Evolutionary conservation across 2,797 vertebrate species (phyloP).

Genomic region (Coregonus ussuriensis): DNA sequence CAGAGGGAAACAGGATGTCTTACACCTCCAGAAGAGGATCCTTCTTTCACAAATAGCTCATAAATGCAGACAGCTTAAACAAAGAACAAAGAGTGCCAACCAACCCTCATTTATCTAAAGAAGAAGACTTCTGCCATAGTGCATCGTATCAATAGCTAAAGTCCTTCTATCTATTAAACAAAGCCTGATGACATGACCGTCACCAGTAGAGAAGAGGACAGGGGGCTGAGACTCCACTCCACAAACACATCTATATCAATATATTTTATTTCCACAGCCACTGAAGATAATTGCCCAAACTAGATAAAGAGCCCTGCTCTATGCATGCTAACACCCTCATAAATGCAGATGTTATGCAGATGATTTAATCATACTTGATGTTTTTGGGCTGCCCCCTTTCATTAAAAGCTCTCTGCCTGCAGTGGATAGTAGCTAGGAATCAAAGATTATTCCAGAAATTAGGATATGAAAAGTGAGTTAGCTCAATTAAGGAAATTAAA

Average conservation of each 20-base stretch:
- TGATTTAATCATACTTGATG: constrained; percentile 83
- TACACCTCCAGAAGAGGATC: constrained; percentile 48
- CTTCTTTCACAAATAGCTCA: constrained; percentile 54
- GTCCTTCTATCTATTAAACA: constrained; percentile 49
- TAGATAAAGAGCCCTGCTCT: constrained; percentile 65
- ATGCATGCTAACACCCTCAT: constrained; percentile 73
- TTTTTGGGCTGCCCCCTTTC: constrained; percentile 83
- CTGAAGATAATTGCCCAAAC: constrained; percentile 71
- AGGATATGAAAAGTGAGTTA: constrained; percentile 94
- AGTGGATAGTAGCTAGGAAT: constrained; percentile 77
- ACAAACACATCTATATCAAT: constrained; percentile 68
- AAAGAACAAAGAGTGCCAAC: constrained; percentile 52
- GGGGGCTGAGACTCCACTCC: constrained; percentile 47
- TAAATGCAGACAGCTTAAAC: constrained; percentile 42
- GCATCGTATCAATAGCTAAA: constrained; percentile 54
- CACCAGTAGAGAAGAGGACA: constrained; percentile 38
- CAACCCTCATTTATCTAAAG: constrained; percentile 56
- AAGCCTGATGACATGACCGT: constrained; percentile 54
- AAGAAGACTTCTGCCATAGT: constrained; percentile 47
- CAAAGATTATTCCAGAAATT: constrained; percentile 92
- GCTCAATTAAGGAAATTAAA: constrained; percentile 98
- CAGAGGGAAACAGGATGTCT: constrained; percentile 55
- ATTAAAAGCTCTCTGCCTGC: constrained; percentile 81
- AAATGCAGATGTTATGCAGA: constrained; percentile 84
- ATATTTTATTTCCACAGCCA: constrained; percentile 60